Conservation (phyloP, 1,140 invertebrate genomes). For the Philopotamus ludificatus region DNA sequence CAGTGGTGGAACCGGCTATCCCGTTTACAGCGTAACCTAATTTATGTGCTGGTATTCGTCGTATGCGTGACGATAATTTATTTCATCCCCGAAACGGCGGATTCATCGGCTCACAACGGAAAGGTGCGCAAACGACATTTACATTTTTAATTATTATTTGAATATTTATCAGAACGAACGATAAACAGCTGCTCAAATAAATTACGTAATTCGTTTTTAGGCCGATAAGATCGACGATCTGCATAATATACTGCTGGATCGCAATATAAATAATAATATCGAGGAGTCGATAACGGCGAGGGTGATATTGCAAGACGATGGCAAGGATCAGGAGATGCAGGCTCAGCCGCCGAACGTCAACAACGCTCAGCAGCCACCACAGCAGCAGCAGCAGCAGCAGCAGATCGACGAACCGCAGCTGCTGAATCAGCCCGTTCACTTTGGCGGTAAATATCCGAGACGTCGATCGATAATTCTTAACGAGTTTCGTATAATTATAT, state of each 20-base stretch:
- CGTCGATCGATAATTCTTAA: not conserved
- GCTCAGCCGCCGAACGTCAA: not conserved
- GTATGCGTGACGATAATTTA: conserved; percentile 31
- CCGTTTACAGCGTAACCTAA: conserved; percentile 74
- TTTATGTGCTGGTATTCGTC: conserved; percentile 57
- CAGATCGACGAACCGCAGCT: conserved; percentile 22
- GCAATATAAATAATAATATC: not conserved
- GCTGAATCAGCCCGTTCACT: conserved; percentile 6
- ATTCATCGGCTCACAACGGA: not conserved
- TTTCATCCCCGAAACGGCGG: conserved; percentile 21
- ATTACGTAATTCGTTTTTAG: not conserved
- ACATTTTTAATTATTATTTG: not conserved
- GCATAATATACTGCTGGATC: not conserved
- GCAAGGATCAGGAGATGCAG: not conserved
- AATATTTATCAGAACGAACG: not conserved
- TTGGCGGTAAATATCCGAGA: conserved; percentile 5
- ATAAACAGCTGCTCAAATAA: not conserved
- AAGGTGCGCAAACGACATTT: not conserved
- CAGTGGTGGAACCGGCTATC: conserved; percentile 83
- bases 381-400: conserved; percentile 5
- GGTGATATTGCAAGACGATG: not conserved
- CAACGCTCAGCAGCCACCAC: conserved; percentile 1
- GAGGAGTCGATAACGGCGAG: not conserved
- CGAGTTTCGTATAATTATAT: not conserved
- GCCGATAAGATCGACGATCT: not conserved